Evolutionary conservation across 1,140 invertebrate species (phyloP).

Genomic region (Brachionus calyciflorus): DNA sequence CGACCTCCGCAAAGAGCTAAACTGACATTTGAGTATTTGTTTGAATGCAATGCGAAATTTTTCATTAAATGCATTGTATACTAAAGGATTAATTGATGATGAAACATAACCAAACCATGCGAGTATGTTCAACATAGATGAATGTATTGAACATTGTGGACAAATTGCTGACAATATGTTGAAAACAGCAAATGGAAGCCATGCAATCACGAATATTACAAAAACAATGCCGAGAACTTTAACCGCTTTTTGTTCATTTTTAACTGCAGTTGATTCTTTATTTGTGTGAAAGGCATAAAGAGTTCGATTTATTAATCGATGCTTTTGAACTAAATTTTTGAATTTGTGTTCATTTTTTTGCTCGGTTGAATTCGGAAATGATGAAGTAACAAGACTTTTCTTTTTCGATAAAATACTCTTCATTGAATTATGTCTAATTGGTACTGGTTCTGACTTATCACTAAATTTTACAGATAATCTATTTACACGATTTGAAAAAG

Average conservation of each 20-base stretch:
- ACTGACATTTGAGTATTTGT: not conserved
- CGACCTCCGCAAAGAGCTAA: not conserved
- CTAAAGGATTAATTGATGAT: slow-evolving; percentile 21
- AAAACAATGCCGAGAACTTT: slow-evolving; percentile 45
- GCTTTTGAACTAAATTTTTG: not conserved
- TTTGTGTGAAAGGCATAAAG: not conserved
- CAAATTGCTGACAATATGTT: slow-evolving; percentile 14
- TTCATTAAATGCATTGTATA: slow-evolving; percentile 45
- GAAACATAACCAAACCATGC: slow-evolving; percentile 42
- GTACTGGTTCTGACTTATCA: not conserved
- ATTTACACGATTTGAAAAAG: not conserved
- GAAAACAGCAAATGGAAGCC: slow-evolving; percentile 27
- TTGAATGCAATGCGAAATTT: slow-evolving; percentile 27
- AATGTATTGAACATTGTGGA: not conserved
- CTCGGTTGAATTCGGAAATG: not conserved
- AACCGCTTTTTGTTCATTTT: slow-evolving; percentile 46
- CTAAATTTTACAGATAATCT: not conserved
- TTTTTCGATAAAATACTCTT: not conserved
- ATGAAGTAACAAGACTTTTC: not conserved
- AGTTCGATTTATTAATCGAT: slow-evolving; percentile 3
- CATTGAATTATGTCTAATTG: not conserved
- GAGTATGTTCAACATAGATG: not conserved
- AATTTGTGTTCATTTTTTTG: not conserved
- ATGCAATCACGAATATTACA: slow-evolving; percentile 45
- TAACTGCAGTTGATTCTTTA: slow-evolving; percentile 22